Evolutionary conservation across 35 echinoderm and acorn worm genomes (phyloP).

Genomic region (Anneissia japonica): DNA sequence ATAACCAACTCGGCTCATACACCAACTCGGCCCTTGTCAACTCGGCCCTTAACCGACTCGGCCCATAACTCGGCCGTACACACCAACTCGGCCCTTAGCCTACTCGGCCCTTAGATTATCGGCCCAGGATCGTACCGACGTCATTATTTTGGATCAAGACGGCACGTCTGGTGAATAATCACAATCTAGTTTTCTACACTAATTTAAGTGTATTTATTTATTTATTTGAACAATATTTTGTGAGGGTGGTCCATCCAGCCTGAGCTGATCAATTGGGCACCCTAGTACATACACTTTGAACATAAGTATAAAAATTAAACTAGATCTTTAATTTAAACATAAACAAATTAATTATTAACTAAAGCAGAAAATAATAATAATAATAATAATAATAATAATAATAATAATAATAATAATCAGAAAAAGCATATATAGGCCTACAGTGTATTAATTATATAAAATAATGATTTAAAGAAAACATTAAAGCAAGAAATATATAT

Average conservation of each 20-base stretch:
- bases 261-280: neutral
- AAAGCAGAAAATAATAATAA: neutral
- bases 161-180: neutral
- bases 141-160: no score
- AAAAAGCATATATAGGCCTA: neutral
- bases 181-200: neutral
- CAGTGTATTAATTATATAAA: no score
- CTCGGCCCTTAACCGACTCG: no score
- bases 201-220: neutral
- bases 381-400: slow-evolving; percentile 3
- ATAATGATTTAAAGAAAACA: no score
- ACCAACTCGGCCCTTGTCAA: no score
- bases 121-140: no score
- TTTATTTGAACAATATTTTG: neutral
- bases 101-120: no score
- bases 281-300: neutral
- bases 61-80: no score
- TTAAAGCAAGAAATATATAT: no score
- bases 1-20: no score
- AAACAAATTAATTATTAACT: neutral
- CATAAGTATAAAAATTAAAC: neutral
- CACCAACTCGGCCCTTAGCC: no score
- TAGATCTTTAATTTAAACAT: neutral
- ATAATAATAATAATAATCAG: neutral
- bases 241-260: neutral